Evolutionary conservation across 1,140 invertebrate genomes (phyloP), one percentile per base, ranked within the genome.

Genomic region (Drosophila gunungcola): DNA sequence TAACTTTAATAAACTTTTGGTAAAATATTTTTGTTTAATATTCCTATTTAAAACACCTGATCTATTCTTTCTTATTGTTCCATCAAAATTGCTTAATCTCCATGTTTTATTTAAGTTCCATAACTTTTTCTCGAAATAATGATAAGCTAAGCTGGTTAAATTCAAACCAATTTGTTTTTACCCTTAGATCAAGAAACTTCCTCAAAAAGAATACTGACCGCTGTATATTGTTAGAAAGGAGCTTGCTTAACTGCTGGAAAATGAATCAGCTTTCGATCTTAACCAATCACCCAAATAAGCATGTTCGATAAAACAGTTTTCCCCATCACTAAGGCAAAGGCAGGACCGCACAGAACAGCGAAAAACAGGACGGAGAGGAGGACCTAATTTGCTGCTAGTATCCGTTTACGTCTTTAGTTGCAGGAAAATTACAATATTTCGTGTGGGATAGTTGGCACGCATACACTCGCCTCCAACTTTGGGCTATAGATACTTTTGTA

Each of bases 381-480:
- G 63, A 53, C 55, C 57, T 86, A 65, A 82, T 82, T 76, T 73
- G 67, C 67, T 67, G 73, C 80, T 73, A 89, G 83, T 89, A 88
- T 88, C 84, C 76, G 61, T 72, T 88, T 88, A 89, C 79, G 72
- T 88, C 78, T 88, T 88, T 73, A 70, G 79, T 73, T 77, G 61
- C 76, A 77, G 61, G 77, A 78, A 84, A 89, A 89, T 89, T 80
- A 89, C 77, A 84, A 89, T 84, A 80, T 89, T 89, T 80, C 80
- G 73, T 80, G 80, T 69, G 72, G 76, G 63, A 64, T 73, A 82
- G 67, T 88, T 77, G 70, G 74, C 41, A 61, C 55, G 43, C 58
- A 52, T 41, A 38, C 38, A 36, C 39, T 27, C 43, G 46, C 53
- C 29, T 56, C 13, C 41, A 27, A 27, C 64, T 58, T 46, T 16